Conservation (phyloP, 2,113 vertebrate species). For the Poeciliopsis prolifica region DNA sequence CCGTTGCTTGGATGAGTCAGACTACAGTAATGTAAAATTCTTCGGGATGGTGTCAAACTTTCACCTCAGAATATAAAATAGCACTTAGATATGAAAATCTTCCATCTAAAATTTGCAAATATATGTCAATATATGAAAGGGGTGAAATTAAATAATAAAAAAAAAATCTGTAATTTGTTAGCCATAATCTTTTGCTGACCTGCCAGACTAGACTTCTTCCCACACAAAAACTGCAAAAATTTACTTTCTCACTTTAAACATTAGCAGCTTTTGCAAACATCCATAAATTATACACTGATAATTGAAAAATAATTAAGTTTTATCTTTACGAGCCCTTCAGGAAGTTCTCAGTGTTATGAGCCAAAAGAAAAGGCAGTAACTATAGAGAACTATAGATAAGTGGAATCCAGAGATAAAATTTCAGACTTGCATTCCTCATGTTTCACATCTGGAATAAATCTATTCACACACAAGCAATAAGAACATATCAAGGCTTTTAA, state of each 20-base stretch:
- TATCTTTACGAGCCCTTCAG: neutral
- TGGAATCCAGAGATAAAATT: too few species aligned
- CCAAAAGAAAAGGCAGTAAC: neutral
- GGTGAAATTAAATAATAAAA: too few species aligned
- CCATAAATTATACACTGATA: too few species aligned
- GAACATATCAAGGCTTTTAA: too few species aligned
- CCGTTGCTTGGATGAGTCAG: constrained; percentile 30
- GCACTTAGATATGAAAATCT: constrained; percentile 1
- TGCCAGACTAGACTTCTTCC: neutral
- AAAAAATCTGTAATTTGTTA: too few species aligned
- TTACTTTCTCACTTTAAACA: neutral
- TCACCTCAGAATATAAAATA: neutral
- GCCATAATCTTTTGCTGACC: neutral
- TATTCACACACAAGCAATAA: too few species aligned
- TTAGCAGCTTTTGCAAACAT: neutral
- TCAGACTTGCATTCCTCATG: too few species aligned
- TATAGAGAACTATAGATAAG: neutral
- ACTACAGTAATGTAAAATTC: neutral
- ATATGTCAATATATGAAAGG: neutral
- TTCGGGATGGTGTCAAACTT: constrained; percentile 26
- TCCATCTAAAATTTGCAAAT: neutral
- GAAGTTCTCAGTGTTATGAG: neutral
- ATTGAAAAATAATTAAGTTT: too few species aligned
- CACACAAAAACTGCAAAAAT: neutral
- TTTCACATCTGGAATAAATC: too few species aligned